Percentiles rank a stretch among this genome's conserved stretches.
Evolutionary conservation across 2,888 invertebrate genomes (phyloP).

Genomic region (Aspidapion aeneum): DNA sequence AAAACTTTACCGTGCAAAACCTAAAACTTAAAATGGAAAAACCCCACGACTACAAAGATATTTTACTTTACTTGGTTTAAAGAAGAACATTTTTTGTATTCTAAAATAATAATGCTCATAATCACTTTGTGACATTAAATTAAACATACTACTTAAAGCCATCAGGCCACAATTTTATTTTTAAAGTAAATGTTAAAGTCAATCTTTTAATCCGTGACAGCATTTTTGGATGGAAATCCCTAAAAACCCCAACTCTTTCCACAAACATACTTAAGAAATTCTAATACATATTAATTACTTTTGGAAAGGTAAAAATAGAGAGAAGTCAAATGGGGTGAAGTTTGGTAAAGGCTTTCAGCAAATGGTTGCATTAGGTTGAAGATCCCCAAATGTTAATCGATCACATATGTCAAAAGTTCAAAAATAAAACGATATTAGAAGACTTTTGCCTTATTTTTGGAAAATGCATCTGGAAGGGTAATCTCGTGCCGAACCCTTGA

Average conservation of each 20-base stretch:
- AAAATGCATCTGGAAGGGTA: conserved; percentile 24
- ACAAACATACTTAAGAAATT: conserved; percentile 11
- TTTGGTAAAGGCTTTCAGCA: conserved; percentile 22
- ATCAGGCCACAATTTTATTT: background rate
- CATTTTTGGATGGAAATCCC: conserved; percentile 11
- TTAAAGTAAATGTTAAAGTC: conserved; percentile 3
- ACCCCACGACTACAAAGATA: no score
- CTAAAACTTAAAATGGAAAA: no score
- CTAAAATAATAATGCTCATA: background rate
- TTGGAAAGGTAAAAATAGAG: conserved; percentile 17
- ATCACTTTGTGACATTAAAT: background rate
- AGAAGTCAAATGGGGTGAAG: conserved; percentile 17
- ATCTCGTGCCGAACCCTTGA: conserved; percentile 15
- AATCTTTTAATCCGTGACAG: background rate
- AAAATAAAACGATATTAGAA: conserved; percentile 31
- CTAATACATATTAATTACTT: conserved; percentile 20
- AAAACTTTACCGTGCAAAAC: no score
- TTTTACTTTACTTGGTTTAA: no score
- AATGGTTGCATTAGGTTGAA: conserved; percentile 23
- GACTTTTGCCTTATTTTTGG: conserved; percentile 37
- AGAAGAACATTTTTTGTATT: no score
- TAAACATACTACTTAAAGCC: background rate
- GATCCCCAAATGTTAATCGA: conserved; percentile 31
- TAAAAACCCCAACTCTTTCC: conserved; percentile 8
- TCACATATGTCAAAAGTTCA: conserved; percentile 38